phyloP scores from a whole-genome alignment of 2,797 vertebrate species.

The Bradypodion ventrale region DNA sequence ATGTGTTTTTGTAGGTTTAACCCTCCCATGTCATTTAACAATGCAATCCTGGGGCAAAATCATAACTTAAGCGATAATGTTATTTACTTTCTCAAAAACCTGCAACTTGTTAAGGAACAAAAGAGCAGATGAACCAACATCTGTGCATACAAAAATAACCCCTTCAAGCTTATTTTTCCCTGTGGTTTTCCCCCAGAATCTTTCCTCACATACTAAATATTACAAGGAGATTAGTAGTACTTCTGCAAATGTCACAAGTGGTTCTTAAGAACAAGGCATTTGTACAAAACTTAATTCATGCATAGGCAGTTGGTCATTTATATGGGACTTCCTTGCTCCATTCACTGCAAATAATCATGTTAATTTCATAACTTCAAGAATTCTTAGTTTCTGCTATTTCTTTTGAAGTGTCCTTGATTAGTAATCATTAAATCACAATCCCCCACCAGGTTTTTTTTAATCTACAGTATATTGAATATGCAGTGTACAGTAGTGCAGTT shows the following conservation, averaged over 20 bases:
- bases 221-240: not conserved
- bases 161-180: slow-evolving; percentile 8
- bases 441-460: not conserved
- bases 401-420: not conserved
- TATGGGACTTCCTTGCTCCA: not conserved
- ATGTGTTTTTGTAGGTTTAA: too few species aligned
- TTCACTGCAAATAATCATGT: not conserved
- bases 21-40: too few species aligned
- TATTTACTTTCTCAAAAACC: too few species aligned
- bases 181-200: not conserved
- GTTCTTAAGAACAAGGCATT: slow-evolving; percentile 6
- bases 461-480: too few species aligned
- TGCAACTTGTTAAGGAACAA: slow-evolving; percentile 35
- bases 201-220: slow-evolving; percentile 14
- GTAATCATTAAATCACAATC: not conserved
- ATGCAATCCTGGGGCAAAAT: too few species aligned
- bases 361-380: not conserved
- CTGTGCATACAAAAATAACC: slow-evolving; percentile 13
- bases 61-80: too few species aligned
- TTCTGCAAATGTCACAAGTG: not conserved
- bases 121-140: slow-evolving; percentile 24
- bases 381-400: not conserved
- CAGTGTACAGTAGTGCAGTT: too few species aligned
- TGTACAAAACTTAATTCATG: not conserved
- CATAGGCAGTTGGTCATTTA: not conserved